A percentile compares a stretch with the other conserved stretches of the same genome.
These are phyloP conservation scores for Seira musarum DNA, from an alignment of 2,888 invertebrate species.

Conservation along the genomic window DNA sequence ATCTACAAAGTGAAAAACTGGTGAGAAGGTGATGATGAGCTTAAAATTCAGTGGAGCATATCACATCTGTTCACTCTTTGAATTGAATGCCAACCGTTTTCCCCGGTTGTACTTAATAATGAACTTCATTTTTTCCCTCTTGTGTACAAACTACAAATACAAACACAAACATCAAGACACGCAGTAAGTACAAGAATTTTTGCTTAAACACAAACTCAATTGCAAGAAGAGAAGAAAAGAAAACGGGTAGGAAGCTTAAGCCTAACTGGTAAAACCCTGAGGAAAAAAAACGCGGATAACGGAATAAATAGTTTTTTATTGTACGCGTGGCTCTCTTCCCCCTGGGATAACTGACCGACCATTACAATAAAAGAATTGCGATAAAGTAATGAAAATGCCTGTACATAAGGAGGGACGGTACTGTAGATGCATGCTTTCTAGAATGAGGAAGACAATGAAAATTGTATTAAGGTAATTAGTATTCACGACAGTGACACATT, in stretches of 20 bases:
- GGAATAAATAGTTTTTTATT: slow-evolving; percentile 22
- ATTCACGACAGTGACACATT: slow-evolving; percentile 42
- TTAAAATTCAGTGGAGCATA: slow-evolving; percentile 21
- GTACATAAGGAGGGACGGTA: neutral
- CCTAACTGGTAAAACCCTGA: no score
- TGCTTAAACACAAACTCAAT: no score
- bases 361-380: slow-evolving; percentile 36
- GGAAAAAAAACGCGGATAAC: slow-evolving; percentile 20
- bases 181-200: neutral
- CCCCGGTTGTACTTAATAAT: slow-evolving; percentile 8
- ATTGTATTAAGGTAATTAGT: slow-evolving; percentile 34
- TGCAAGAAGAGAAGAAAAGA: neutral
- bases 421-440: neutral
- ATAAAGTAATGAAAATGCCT: neutral
- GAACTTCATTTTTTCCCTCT: slow-evolving; percentile 14
- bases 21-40: slow-evolving; percentile 28
- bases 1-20: neutral
- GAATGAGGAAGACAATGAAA: slow-evolving; percentile 1
- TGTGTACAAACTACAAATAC: slow-evolving; percentile 1
- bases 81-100: neutral
- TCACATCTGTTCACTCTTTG: neutral
- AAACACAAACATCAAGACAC: neutral
- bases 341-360: slow-evolving; percentile 35
- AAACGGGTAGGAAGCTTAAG: slow-evolving; percentile 19
- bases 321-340: neutral